Evolutionary conservation across 2,113 vertebrate species (phyloP).

Genomic region (Gopherus evgoodei): DNA sequence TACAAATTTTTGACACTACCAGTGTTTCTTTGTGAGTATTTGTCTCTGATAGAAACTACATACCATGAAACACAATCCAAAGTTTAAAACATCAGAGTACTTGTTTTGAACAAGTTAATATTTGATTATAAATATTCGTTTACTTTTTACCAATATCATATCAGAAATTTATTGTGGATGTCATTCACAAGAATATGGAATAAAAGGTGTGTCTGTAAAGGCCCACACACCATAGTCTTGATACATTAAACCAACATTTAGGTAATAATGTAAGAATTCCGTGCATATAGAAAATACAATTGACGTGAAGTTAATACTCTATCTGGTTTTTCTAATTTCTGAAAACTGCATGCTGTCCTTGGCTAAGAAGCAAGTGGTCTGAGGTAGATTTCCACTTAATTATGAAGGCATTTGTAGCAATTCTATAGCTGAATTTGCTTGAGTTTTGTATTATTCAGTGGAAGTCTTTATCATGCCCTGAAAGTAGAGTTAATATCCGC

Average conservation of each 20-base stretch:
- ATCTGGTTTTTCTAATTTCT: neutral
- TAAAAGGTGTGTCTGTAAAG: neutral
- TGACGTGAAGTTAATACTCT: too few species aligned
- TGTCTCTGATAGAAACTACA: neutral
- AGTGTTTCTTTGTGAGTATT: accelerated
- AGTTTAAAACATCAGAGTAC: neutral
- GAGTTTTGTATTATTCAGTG: neutral
- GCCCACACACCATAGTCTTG: neutral
- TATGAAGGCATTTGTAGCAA: neutral
- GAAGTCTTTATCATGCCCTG: neutral
- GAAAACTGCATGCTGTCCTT: neutral
- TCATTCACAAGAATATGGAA: neutral
- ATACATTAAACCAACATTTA: too few species aligned
- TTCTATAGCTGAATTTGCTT: neutral
- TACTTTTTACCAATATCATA: neutral
- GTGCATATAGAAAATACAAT: accelerated
- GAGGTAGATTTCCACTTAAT: neutral
- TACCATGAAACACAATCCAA: neutral
- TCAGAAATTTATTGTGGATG: neutral
- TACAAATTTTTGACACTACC: neutral
- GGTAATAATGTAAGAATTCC: neutral
- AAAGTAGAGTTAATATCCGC: neutral
- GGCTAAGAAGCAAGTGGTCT: neutral
- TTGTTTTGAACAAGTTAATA: neutral
- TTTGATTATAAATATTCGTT: neutral